These are phyloP conservation scores for Siniperca scherzeri DNA, from an alignment of 2,797 vertebrate genomes.

Conservation along the genomic window DNA sequence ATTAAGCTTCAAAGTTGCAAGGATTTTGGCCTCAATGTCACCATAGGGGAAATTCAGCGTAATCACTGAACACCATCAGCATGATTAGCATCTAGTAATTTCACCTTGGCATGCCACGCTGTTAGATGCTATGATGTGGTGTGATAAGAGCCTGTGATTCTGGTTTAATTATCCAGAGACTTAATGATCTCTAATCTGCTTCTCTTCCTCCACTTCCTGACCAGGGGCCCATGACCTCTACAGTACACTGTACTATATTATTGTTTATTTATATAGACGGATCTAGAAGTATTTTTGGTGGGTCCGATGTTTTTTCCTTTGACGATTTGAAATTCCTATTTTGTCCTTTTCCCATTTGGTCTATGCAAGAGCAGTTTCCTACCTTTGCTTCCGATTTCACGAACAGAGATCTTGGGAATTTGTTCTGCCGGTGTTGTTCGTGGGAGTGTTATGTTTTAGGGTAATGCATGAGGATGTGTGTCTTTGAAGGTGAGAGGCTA, in stretches of 20 bases:
- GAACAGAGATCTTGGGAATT: conserved; percentile 64
- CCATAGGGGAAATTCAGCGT: conserved; percentile 49
- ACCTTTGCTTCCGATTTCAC: conserved; percentile 76
- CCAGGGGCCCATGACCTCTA: conserved; percentile 64
- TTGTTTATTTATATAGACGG: conserved; percentile 79
- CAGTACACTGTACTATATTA: conserved; percentile 58
- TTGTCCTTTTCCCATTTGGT: conserved; percentile 72
- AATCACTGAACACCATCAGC: conserved; percentile 75
- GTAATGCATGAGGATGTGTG: conserved; percentile 2
- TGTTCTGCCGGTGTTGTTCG: conserved; percentile 4
- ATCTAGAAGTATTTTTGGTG: conserved; percentile 75
- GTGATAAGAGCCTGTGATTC: conserved; percentile 70
- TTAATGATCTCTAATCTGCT: conserved; percentile 81
- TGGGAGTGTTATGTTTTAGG: conserved; percentile 45
- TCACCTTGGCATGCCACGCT: conserved; percentile 67
- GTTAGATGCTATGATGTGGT: conserved; percentile 65
- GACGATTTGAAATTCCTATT: conserved; percentile 72
- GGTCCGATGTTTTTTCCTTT: conserved; percentile 76
- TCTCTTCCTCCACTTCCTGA: conserved; percentile 78
- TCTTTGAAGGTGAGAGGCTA: conserved; percentile 27
- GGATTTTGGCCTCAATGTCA: conserved; percentile 47
- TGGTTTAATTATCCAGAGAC: conserved; percentile 76
- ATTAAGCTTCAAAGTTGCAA: conserved; percentile 63
- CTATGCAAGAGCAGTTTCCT: conserved; percentile 58
- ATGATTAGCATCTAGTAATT: conserved; percentile 76